Evolutionary conservation across 2,113 vertebrate genomes (phyloP).

Genomic region (Danio rerio): DNA sequence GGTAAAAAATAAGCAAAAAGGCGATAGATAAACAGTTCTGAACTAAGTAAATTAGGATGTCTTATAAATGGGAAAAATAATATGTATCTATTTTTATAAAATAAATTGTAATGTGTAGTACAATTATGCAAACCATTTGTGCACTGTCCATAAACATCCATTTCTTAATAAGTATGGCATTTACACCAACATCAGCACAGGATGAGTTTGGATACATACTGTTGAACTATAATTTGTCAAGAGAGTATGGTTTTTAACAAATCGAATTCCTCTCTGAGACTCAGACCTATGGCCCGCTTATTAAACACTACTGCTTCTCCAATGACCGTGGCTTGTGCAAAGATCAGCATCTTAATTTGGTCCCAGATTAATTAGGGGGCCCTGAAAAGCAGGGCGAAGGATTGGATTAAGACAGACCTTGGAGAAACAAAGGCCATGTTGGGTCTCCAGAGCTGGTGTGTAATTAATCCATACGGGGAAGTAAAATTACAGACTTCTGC

Average conservation of each 20-base stretch:
- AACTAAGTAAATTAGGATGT: too few relatives aligned
- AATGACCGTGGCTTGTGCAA: slow-evolving; percentile 49
- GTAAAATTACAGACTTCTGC: slow-evolving; percentile 57
- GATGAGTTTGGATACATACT: not conserved
- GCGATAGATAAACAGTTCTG: too few relatives aligned
- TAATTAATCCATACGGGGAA: slow-evolving; percentile 74
- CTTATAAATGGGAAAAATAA: too few relatives aligned
- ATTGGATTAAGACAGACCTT: slow-evolving; percentile 48
- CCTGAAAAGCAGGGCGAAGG: slow-evolving; percentile 54
- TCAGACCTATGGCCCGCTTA: slow-evolving; percentile 55
- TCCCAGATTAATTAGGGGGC: slow-evolving; percentile 64
- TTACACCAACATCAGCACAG: not conserved
- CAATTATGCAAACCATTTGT: not conserved
- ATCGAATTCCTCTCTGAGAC: slow-evolving; percentile 53
- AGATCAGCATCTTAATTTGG: slow-evolving; percentile 65
- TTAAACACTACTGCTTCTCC: slow-evolving; percentile 55
- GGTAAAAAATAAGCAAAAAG: too few relatives aligned
- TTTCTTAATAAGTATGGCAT: not conserved
- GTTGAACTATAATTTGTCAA: slow-evolving; percentile 34
- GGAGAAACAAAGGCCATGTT: slow-evolving; percentile 61
- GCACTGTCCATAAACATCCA: not conserved
- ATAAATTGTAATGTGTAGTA: not conserved
- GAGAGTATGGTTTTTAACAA: not conserved
- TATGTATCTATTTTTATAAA: too few relatives aligned
- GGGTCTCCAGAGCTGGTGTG: slow-evolving; percentile 58